Conservation (phyloP, 2,113 vertebrate species). For the Mandrillus leucophaeus region DNA sequence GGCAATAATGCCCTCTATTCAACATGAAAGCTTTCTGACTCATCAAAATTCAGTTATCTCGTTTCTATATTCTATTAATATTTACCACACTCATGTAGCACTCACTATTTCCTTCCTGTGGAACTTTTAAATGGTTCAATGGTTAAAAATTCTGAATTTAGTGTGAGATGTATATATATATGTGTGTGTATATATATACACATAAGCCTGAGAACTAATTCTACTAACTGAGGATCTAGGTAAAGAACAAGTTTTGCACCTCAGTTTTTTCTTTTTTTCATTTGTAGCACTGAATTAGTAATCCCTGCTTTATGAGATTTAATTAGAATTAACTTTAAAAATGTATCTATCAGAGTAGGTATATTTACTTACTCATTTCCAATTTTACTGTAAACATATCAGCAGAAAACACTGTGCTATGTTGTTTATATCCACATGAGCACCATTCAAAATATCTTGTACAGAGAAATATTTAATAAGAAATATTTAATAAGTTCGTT, state of each 20-base stretch:
- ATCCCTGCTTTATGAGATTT: background rate
- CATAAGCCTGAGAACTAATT: background rate
- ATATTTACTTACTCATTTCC: background rate
- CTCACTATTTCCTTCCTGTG: background rate
- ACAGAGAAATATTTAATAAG: background rate
- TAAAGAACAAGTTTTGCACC: background rate
- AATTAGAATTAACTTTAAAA: background rate
- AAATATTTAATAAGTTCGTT: background rate
- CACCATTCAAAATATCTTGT: background rate
- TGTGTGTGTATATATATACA: too few relatives aligned
- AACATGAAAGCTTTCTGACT: background rate
- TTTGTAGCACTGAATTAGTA: background rate
- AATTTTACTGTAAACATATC: background rate
- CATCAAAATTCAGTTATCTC: background rate
- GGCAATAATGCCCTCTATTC: background rate
- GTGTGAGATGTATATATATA: background rate
- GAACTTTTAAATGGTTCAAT: background rate
- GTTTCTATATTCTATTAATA: background rate
- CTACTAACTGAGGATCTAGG: background rate
- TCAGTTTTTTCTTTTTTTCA: background rate
- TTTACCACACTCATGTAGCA: background rate
- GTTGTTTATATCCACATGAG: background rate
- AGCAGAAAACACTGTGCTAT: background rate
- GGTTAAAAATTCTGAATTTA: background rate
- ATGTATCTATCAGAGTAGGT: background rate